Percentiles rank a stretch among this genome's conserved stretches.
Evolutionary conservation across 2,113 vertebrate species (phyloP).

Genomic region (Corythornis madagascariensis): DNA sequence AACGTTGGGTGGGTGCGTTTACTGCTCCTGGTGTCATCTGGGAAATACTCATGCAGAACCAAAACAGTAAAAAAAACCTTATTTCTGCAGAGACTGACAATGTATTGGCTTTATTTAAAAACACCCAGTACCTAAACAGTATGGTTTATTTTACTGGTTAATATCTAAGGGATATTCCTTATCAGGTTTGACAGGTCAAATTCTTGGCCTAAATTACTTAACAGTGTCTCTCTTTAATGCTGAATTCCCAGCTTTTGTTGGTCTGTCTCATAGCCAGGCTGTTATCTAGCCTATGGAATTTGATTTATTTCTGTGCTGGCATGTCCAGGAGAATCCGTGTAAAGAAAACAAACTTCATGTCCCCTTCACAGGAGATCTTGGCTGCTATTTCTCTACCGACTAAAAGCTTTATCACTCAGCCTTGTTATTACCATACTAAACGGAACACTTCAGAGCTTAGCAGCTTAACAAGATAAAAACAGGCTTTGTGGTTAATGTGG

Average conservation of each 20-base stretch:
- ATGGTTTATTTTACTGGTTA: neutral
- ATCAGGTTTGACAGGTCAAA: conserved; percentile 23
- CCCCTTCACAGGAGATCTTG: conserved; percentile 52
- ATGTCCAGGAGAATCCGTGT: conserved; percentile 22
- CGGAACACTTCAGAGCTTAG: conserved; percentile 62
- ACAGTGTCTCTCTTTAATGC: neutral
- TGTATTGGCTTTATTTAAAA: neutral
- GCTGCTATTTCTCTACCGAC: conserved; percentile 57
- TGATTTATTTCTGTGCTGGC: conserved; percentile 49
- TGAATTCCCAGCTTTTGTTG: conserved; percentile 15
- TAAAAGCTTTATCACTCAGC: conserved; percentile 67
- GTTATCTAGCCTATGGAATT: conserved; percentile 6
- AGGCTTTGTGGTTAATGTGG: conserved; percentile 65
- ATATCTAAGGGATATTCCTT: neutral
- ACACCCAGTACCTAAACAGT: neutral
- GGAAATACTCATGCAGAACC: neutral
- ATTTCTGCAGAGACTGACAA: neutral
- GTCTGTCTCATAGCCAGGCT: neutral
- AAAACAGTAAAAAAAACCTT: neutral
- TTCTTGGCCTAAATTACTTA: neutral
- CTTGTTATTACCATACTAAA: conserved; percentile 67
- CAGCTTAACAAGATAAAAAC: conserved; percentile 67
- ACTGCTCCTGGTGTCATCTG: neutral
- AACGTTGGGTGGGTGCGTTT: neutral
- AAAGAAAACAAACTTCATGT: conserved; percentile 47